These are phyloP conservation scores for Pongo abelii DNA, from an alignment of 2,113 vertebrate species.

Conservation along the genomic window DNA sequence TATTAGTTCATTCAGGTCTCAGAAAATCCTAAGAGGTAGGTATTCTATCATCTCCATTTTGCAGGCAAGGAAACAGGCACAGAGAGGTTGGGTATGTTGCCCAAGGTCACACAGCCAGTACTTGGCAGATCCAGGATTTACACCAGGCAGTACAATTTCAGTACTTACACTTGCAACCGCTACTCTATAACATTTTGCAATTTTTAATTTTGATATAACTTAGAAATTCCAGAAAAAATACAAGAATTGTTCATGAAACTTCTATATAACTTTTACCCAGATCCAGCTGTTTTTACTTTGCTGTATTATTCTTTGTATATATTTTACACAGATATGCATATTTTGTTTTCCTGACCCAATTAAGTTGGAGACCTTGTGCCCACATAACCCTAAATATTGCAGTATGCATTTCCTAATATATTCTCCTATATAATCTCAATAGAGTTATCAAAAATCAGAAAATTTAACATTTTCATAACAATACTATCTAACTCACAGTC, in stretches of 20 bases:
- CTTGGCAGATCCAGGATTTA: neutral
- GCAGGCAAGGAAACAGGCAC: neutral
- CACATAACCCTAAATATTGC: neutral
- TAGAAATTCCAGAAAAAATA: conserved; percentile 14
- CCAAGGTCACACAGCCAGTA: neutral
- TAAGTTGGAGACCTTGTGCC: neutral
- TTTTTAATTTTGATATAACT: neutral
- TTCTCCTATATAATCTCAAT: neutral
- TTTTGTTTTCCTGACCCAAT: neutral
- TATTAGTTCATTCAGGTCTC: neutral
- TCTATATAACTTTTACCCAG: neutral
- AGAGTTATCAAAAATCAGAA: neutral
- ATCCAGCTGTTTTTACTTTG: neutral
- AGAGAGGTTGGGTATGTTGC: neutral
- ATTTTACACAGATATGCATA: neutral
- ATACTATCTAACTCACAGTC: neutral
- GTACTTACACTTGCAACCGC: neutral
- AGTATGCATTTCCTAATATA: neutral
- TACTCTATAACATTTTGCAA: neutral
- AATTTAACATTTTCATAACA: neutral
- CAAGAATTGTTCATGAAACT: neutral
- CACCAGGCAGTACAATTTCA: neutral
- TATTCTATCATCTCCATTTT: neutral
- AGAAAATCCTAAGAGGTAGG: neutral
- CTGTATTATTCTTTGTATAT: neutral